Evolutionary conservation across 2,113 vertebrate genomes (phyloP).

Genomic region (Ictidomys tridecemlineatus): DNA sequence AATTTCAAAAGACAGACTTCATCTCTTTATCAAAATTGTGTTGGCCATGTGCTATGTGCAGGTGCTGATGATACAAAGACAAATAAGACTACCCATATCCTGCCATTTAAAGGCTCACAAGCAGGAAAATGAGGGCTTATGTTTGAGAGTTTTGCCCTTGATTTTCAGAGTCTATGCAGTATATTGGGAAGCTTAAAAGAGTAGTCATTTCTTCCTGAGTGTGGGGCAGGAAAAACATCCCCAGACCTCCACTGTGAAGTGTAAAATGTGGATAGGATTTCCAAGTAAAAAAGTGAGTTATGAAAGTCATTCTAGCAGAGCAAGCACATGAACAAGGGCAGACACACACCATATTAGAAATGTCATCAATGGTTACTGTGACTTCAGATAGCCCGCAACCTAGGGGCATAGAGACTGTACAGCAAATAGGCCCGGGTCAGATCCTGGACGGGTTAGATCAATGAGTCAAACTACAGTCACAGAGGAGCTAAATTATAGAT

Average conservation of each 20-base stretch:
- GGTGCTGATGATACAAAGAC: slow-evolving; percentile 1
- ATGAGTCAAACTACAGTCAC: neutral
- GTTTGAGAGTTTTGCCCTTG: neutral
- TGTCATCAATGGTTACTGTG: neutral
- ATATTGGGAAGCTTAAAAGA: neutral
- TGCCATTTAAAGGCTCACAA: neutral
- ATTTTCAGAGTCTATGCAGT: slow-evolving; percentile 22
- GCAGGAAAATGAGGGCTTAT: neutral
- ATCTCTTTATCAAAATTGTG: slow-evolving; percentile 45
- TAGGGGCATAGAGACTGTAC: neutral
- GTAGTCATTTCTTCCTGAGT: neutral
- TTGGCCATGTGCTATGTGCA: slow-evolving; percentile 5
- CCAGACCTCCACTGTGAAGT: neutral
- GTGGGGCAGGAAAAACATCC: neutral
- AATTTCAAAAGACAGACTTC: slow-evolving; percentile 54
- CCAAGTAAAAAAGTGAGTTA: neutral
- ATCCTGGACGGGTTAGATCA: neutral
- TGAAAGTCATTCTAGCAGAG: neutral
- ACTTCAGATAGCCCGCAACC: neutral
- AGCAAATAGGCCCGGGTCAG: neutral
- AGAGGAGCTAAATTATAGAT: neutral
- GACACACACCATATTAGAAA: neutral
- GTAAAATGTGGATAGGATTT: neutral
- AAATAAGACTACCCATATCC: neutral
- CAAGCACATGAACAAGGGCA: slow-evolving; percentile 1